Conservation (phyloP, 2,113 vertebrate species). For the Pterocles orientalis region DNA sequence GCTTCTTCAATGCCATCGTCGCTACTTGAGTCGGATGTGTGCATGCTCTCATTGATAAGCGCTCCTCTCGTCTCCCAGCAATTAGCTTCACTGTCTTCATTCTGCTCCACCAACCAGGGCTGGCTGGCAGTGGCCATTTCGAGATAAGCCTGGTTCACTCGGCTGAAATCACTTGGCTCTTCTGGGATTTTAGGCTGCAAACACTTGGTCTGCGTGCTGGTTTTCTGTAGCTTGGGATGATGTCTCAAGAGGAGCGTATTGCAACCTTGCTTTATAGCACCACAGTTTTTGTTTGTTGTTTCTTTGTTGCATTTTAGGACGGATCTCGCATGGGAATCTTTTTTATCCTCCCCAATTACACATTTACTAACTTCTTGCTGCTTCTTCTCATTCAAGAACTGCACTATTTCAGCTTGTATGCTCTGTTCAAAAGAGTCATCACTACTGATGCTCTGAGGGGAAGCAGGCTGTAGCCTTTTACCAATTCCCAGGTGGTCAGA, state of each 20-base stretch:
- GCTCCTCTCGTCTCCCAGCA: background rate
- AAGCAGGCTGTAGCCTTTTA: constrained; percentile 54
- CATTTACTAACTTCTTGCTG: constrained; percentile 51
- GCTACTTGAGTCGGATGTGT: constrained; percentile 83
- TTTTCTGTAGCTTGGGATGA: constrained; percentile 26
- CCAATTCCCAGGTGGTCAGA: background rate
- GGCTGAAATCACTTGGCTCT: background rate
- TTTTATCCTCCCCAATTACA: background rate
- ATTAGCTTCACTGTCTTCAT: background rate
- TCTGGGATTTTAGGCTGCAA: background rate
- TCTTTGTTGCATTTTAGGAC: constrained; percentile 70
- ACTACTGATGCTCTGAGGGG: constrained; percentile 79
- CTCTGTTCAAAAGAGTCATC: constrained; percentile 84
- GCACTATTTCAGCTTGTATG: constrained; percentile 80
- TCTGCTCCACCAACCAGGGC: background rate
- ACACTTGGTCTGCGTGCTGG: background rate
- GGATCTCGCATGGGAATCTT: background rate
- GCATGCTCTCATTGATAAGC: rapidly evolving
- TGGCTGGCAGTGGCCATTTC: background rate
- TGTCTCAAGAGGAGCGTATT: constrained; percentile 58
- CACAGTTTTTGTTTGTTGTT: background rate
- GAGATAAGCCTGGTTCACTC: background rate
- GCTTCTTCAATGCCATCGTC: constrained; percentile 95
- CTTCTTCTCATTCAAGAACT: constrained; percentile 78
- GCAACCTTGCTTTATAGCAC: constrained; percentile 48